Percentiles rank a stretch among this genome's conserved stretches.
Conservation (phyloP, 2,888 invertebrate species). For the Drosophila antonietae region DNA sequence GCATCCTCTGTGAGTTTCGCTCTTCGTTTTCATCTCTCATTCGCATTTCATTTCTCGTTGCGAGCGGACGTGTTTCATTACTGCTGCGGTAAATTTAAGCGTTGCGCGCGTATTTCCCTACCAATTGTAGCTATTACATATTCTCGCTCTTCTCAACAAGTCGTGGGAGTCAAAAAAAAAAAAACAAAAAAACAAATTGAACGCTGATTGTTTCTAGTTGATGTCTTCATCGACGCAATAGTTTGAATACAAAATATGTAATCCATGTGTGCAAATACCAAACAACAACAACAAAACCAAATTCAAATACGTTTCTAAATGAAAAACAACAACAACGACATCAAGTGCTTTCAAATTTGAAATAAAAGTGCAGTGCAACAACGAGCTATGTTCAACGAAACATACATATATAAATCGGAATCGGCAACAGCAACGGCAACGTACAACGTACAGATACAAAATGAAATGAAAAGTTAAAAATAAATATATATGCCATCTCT, state of each 20-base stretch:
- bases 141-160: slow-evolving; percentile 69
- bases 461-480: slow-evolving; percentile 80
- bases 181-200: slow-evolving; percentile 28
- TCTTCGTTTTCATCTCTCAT: slow-evolving; percentile 55
- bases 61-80: slow-evolving; percentile 58
- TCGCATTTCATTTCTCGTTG: slow-evolving; percentile 66
- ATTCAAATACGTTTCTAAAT: slow-evolving; percentile 13
- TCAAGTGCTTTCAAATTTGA: slow-evolving; percentile 37
- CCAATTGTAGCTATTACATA: slow-evolving; percentile 33
- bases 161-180: slow-evolving; percentile 62
- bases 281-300: slow-evolving; percentile 10
- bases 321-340: slow-evolving; percentile 10
- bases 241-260: slow-evolving; percentile 25
- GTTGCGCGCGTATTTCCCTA: slow-evolving; percentile 62
- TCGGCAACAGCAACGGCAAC: slow-evolving; percentile 32
- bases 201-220: slow-evolving; percentile 11
- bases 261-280: slow-evolving; percentile 12
- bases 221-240: slow-evolving; percentile 23
- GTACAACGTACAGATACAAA: slow-evolving; percentile 68
- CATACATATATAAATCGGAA: slow-evolving; percentile 39
- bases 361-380: slow-evolving; percentile 52
- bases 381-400: slow-evolving; percentile 28
- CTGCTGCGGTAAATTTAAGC: slow-evolving; percentile 53
- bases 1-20: slow-evolving; percentile 48
- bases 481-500: slow-evolving; percentile 77